These are phyloP conservation scores for Limosa lapponica DNA, from an alignment of 2,797 vertebrate species.

Conservation along the genomic window DNA sequence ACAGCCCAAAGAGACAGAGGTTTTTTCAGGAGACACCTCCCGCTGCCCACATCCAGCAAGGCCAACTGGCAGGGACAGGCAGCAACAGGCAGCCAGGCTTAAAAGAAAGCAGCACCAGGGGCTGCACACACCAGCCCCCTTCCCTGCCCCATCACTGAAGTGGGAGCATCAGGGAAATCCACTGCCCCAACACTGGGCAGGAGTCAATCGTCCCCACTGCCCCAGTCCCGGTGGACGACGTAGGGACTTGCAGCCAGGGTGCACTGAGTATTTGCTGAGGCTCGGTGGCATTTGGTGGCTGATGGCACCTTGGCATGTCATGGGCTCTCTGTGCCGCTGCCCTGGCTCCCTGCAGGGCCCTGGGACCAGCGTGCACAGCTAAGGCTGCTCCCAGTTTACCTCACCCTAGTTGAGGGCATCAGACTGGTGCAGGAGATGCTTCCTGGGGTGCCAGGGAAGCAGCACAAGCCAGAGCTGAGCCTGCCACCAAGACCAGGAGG, in stretches of 20 bases:
- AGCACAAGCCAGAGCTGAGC: neutral
- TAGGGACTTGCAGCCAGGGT: neutral
- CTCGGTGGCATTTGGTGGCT: neutral
- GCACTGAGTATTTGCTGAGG: fast-evolving
- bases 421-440: neutral
- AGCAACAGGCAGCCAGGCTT: neutral
- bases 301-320: fast-evolving
- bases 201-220: neutral
- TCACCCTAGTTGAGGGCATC: too few species aligned
- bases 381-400: neutral
- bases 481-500: fast-evolving
- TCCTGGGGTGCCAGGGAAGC: neutral
- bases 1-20: neutral
- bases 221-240: neutral
- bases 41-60: neutral
- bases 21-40: neutral
- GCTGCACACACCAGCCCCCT: neutral
- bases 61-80: neutral
- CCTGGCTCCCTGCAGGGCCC: neutral
- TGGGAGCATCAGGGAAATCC: neutral
- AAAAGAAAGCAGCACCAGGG: neutral
- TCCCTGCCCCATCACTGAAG: neutral
- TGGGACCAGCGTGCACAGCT: neutral
- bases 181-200: fast-evolving
- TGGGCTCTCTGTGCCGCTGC: fast-evolving